Evolutionary conservation across 1,140 invertebrate species (phyloP).

Genomic region (Theocolax elegans): DNA sequence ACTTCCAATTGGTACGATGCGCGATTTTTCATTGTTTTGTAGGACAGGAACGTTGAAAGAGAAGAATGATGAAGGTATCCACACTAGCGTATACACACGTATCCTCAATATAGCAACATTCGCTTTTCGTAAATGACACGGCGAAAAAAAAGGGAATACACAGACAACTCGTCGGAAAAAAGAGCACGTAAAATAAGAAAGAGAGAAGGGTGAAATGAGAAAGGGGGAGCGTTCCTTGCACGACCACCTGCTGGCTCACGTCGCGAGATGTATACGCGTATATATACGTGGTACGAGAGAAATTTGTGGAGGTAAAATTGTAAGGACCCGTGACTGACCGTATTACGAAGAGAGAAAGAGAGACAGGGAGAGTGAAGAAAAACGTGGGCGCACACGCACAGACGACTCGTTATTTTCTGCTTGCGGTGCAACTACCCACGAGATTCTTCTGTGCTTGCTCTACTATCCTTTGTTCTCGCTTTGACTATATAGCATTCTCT

Average conservation of each 20-base stretch:
- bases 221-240: not conserved
- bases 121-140: conserved; percentile 19
- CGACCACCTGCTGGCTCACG: conserved; percentile 5
- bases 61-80: not conserved
- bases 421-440: no score
- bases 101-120: not conserved
- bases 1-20: conserved; percentile 2
- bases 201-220: not conserved
- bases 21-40: conserved; percentile 19
- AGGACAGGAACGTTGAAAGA: not conserved
- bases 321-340: not conserved
- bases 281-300: not conserved
- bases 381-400: not conserved
- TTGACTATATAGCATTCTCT: no score
- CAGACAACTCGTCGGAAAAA: not conserved
- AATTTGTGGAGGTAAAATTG: not conserved
- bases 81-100: not conserved
- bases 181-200: no score
- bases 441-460: no score
- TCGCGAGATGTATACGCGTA: not conserved
- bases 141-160: conserved; percentile 9
- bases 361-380: not conserved
- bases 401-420: conserved; percentile 1
- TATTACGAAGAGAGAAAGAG: not conserved
- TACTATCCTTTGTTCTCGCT: no score